These are phyloP conservation scores for Catonia carolina DNA, from an alignment of 2,888 invertebrate genomes.

Conservation along the genomic window DNA sequence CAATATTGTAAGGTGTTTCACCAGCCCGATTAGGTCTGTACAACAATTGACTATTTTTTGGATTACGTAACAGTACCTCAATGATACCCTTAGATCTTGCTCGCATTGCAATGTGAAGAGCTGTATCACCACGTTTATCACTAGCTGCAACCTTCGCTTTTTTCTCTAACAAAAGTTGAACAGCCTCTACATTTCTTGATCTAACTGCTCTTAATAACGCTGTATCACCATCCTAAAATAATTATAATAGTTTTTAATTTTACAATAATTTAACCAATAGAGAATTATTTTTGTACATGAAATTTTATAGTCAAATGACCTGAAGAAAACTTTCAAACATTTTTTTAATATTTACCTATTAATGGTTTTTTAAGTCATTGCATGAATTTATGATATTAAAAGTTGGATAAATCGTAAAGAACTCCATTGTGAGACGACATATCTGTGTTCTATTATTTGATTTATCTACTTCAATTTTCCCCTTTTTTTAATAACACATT, in stretches of 20 bases:
- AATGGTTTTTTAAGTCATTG: too few relatives aligned
- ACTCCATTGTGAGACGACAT: too few relatives aligned
- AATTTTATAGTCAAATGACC: too few relatives aligned
- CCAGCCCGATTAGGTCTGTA: conserved; percentile 91
- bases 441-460: too few relatives aligned
- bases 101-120: conserved; percentile 91
- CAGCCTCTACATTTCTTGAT: conserved; percentile 83
- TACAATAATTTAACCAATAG: not conserved
- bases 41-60: conserved; percentile 88
- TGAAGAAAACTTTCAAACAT: too few relatives aligned
- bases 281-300: conserved; percentile 4
- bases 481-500: too few relatives aligned
- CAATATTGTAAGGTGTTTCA: conserved; percentile 97
- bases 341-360: too few relatives aligned
- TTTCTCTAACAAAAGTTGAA: conserved; percentile 81
- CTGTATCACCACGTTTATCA: conserved; percentile 91
- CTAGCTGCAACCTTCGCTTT: conserved; percentile 88
- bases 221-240: conserved; percentile 79
- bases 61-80: conserved; percentile 78
- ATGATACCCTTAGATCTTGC: conserved; percentile 45
- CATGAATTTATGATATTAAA: too few relatives aligned
- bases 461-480: too few relatives aligned
- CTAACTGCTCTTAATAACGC: conserved; percentile 86
- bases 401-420: too few relatives aligned
- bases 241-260: too few relatives aligned